Evolutionary conservation across 2,113 vertebrate genomes (phyloP), one percentile per base, ranked within the genome.

Genomic region (Pelmatolapia mariae): DNA sequence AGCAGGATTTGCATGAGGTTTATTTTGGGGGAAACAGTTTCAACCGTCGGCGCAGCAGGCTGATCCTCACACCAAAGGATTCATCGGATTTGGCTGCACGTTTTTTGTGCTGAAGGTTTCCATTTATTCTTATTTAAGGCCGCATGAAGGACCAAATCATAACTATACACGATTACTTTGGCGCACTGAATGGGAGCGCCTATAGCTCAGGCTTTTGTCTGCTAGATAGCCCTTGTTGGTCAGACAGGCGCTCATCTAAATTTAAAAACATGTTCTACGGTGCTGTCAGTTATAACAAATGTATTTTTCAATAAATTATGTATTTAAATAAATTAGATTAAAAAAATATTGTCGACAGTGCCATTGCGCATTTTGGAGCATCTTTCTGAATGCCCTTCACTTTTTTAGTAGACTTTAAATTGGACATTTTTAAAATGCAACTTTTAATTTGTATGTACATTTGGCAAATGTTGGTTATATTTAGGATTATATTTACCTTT

Each of bases 11-110:
- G 87, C 92, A 91, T 92, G 38, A 11, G 7, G 66, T 68, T 92
- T 93, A 26, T 92, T 93, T 84, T n/a, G 79, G 88, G 86, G n/a
- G 24, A 92, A 93, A 92, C 89, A 85, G 54, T 8, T 31, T 66
- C 61, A 90, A 86, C 85, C 38, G 87, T 56, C 90, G 22, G 59
- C 29, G 40, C 52, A 33, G 19, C 6, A 33, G 16, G 45, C 10
- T 78, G 19, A 0, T 24, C 15, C 24, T 1, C 8, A 26, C 19
- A 10, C 2, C 36, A 3, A 9, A n/a, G 19, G 7, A 12, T 43
- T n/a, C n/a, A 13, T 8, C 12, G 45, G 36, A 68, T 59, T 45
- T 16, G 3, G 8, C 56, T 56, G 43, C 4, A 13, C 3, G 12
- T 13, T 8, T 2, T 81, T 61, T 83, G 15, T n/a, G 36, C 31